A percentile compares a stretch with the other conserved stretches of the same genome.
Evolutionary conservation across 1,140 invertebrate species (phyloP).

Genomic region (Cephus cinctus): DNA sequence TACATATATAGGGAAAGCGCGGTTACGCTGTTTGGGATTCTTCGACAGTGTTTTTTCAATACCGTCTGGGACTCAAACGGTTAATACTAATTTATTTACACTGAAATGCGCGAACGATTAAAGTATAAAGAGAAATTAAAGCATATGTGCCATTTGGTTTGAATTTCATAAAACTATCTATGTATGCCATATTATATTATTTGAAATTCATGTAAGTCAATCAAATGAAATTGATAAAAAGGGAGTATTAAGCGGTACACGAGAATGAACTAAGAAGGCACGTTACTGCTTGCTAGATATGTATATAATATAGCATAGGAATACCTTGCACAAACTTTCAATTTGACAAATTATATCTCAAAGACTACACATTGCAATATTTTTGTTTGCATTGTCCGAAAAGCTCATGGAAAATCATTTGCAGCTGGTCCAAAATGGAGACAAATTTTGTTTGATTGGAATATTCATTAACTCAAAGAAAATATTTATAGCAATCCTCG

Average conservation of each 20-base stretch:
- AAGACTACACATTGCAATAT: too few relatives aligned
- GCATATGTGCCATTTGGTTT: conserved; percentile 41
- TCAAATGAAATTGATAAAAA: background rate
- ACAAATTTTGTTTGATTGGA: background rate
- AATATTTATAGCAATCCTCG: background rate
- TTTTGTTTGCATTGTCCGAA: conserved; percentile 4
- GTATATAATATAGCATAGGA: conserved; percentile 51
- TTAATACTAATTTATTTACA: too few relatives aligned
- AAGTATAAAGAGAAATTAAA: conserved; percentile 24
- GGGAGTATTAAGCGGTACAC: too few relatives aligned
- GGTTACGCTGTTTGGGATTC: too few relatives aligned
- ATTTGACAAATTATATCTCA: conserved; percentile 14
- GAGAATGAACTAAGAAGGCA: conserved; percentile 23
- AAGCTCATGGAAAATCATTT: conserved; percentile 7
- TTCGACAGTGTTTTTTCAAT: too few relatives aligned
- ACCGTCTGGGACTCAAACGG: too few relatives aligned
- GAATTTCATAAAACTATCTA: conserved; percentile 22
- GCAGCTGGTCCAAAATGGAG: background rate
- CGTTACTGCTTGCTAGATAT: conserved; percentile 36
- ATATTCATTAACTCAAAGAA: background rate
- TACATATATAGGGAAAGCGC: too few relatives aligned
- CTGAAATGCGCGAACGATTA: too few relatives aligned
- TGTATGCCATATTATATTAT: conserved; percentile 10
- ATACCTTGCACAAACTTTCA: conserved; percentile 17
- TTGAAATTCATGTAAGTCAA: background rate